Base-by-base conservation (phyloP, 92 coral and sea anemone genomes). In the Porites cylindrica region DNA sequence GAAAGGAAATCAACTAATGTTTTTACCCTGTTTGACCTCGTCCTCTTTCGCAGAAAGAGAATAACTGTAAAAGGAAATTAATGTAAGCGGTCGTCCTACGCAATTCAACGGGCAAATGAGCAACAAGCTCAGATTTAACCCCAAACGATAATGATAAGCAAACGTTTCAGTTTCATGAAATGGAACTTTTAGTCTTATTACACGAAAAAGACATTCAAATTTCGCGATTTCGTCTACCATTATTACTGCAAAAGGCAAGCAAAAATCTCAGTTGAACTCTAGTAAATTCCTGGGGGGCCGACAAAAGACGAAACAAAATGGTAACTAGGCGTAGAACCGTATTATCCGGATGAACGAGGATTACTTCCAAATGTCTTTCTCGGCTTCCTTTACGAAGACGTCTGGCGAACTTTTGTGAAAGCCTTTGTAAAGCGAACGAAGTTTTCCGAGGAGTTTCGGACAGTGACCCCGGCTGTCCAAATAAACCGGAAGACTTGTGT, bases 401-500 rank as follows among this genome's bases (percentile, higher is more conserved):
- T 20, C 74, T 24, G 74, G 74, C 51, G 47, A 11, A 69, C 1
- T 16, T 29, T 24, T 69, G 12, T 20, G 6, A 38, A 24, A 26
- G 63, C 60, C 17, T 47, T 64, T 24, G 47, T 38, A 18, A 64
- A 56, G 61, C 63, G 72, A n/a, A 5, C 73, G 8, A n/a, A 38
- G 20, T 65, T 64, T 66, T 68, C n/a, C 26, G 50, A 60, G 59
- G 72, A 23, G 13, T n/a, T 18, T 19, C 6, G 70, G 58, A 58
- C 51, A 8, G 17, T 83, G 87, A 83, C 79, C 80, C 19, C 53
- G 47, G 21, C 47, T 38, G 47, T 4, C 47, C 47, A 38, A 38
- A 64, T 83, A 51, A 29, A 50, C 79, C 71, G 80, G 74, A 50
- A 82, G 11, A 74, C 47, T 72, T 74, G 51, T 73, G 87, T 47